Percentiles rank a stretch among this genome's conserved stretches.
Conservation (phyloP, 1,140 invertebrate species). For the Limonius californicus region DNA sequence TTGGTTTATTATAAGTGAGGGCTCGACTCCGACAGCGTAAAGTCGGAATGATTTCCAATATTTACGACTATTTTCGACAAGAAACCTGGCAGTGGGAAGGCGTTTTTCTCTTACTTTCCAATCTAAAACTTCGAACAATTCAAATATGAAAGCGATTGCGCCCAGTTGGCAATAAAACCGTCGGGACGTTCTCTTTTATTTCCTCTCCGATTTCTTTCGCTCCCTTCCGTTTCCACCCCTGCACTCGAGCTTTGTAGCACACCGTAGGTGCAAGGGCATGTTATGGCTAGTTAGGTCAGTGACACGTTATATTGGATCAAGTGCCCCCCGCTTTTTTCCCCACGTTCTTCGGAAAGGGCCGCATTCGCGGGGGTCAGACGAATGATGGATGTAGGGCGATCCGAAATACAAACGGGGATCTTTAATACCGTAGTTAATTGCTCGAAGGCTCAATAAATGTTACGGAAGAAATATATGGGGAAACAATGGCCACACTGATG, state of each 20-base stretch:
- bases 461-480: background rate
- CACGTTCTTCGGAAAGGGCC: background rate
- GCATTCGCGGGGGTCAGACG: background rate
- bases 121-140: background rate
- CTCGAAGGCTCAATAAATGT: background rate
- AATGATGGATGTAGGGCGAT: background rate
- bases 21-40: no score
- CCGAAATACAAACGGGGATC: background rate
- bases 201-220: background rate
- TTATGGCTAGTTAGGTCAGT: conserved; percentile 4
- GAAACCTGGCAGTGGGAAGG: no score
- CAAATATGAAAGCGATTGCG: background rate
- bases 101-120: no score
- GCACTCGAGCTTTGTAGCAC: background rate
- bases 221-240: background rate
- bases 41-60: no score
- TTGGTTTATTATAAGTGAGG: no score
- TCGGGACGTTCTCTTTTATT: conserved; percentile 2
- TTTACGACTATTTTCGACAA: no score
- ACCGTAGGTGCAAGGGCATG: conserved; percentile 1
- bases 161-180: background rate
- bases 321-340: background rate
- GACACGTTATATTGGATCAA: conserved; percentile 10
- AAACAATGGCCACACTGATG: background rate
- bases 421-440: background rate